phyloP scores from a whole-genome alignment of 2,113 vertebrate species.

The Orycteropus afer region DNA sequence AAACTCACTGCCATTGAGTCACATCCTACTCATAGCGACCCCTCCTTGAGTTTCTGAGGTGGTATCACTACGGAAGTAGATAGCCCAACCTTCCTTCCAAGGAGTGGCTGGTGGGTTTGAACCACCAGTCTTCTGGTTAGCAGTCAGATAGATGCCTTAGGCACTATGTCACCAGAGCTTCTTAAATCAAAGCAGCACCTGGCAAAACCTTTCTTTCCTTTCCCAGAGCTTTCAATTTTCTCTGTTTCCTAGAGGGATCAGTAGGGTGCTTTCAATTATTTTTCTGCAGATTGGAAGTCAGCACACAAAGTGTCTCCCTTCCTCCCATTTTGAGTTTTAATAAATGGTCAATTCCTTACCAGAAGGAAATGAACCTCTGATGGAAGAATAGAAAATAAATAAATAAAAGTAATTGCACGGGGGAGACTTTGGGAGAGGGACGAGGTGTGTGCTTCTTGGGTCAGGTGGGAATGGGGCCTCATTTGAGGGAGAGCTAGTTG shows the following conservation, averaged over 20 bases:
- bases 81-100: too few relatives aligned
- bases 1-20: too few relatives aligned
- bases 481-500: fast-evolving
- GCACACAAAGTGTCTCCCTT: neutral
- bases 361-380: neutral
- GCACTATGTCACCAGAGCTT: too few relatives aligned
- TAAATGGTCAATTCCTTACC: fast-evolving
- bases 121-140: too few relatives aligned
- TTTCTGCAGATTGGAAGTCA: neutral
- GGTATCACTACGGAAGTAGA: too few relatives aligned
- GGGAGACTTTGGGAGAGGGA: neutral
- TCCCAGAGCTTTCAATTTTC: neutral
- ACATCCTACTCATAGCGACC: too few relatives aligned
- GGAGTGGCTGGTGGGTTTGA: too few relatives aligned
- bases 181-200: neutral
- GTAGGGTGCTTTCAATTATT: fast-evolving
- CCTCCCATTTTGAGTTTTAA: neutral
- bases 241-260: neutral
- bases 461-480: fast-evolving
- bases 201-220: too few relatives aligned
- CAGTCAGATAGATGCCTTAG: too few relatives aligned
- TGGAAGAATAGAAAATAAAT: neutral
- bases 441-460: fast-evolving
- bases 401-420: neutral
- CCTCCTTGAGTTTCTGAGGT: too few relatives aligned